Conservation (phyloP, 1,140 invertebrate genomes). For the Rhyzopertha dominica region DNA sequence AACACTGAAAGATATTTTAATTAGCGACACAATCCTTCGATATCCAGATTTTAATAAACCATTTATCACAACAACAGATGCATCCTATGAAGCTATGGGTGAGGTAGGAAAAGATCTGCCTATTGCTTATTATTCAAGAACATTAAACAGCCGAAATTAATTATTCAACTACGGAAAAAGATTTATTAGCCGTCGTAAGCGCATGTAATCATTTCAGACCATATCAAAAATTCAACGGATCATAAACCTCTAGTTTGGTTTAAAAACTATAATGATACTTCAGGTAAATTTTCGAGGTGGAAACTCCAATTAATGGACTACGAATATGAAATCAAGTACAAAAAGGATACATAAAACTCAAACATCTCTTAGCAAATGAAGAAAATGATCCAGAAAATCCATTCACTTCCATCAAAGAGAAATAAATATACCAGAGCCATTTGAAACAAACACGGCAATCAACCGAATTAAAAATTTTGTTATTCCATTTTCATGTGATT, state of each 20-base stretch:
- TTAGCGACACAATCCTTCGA: conserved; percentile 22
- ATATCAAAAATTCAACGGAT: conserved; percentile 22
- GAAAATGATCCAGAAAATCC: too few species aligned
- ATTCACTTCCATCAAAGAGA: too few species aligned
- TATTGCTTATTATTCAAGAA: conserved; percentile 15
- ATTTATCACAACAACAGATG: conserved; percentile 23
- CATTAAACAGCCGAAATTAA: conserved; percentile 23
- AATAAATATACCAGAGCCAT: too few species aligned
- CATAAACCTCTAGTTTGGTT: conserved; percentile 9
- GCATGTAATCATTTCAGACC: conserved; percentile 8
- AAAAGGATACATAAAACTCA: too few species aligned
- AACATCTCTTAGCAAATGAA: too few species aligned
- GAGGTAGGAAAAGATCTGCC: conserved; percentile 3
- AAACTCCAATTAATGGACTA: too few species aligned
- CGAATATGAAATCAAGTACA: too few species aligned
- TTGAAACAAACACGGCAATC: not conserved
- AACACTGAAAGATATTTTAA: conserved; percentile 9
- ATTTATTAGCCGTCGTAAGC: conserved; percentile 12
- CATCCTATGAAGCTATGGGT: conserved; percentile 6
- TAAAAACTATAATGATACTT: too few species aligned
- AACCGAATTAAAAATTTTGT: too few species aligned
- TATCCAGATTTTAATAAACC: too few species aligned
- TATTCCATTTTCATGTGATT: conserved; percentile 5
- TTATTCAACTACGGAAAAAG: conserved; percentile 21
- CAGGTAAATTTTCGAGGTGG: too few species aligned